These are phyloP conservation scores for Ptychoptera contaminata DNA, from an alignment of 2,888 invertebrate genomes.

Conservation along the genomic window DNA sequence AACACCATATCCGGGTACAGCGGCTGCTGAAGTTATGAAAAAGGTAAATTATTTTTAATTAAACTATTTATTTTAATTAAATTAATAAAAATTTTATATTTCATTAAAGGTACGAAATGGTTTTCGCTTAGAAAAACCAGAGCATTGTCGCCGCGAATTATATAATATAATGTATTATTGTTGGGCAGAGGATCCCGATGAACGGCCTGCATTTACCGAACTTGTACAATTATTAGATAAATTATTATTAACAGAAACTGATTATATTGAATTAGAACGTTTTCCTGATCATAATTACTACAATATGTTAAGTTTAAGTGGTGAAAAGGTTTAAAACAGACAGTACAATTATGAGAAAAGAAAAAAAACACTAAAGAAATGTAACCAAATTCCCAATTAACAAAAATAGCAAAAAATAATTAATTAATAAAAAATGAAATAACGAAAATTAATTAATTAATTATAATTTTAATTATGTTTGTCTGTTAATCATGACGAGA, in stretches of 20 bases:
- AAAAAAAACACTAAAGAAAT: too few species aligned
- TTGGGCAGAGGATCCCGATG: conserved; percentile 76
- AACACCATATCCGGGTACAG: conserved; percentile 86
- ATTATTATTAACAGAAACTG: conserved; percentile 74
- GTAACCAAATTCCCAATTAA: too few species aligned
- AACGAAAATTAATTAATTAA: too few species aligned
- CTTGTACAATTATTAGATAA: conserved; percentile 67
- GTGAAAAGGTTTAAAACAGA: conserved; percentile 49
- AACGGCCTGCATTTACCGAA: conserved; percentile 71
- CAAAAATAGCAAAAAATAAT: too few species aligned
- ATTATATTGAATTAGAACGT: conserved; percentile 81
- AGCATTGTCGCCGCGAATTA: conserved; percentile 80
- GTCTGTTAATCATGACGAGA: too few species aligned
- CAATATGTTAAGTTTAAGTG: conserved; percentile 70
- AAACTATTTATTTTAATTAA: not conserved
- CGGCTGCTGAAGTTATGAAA: conserved; percentile 80
- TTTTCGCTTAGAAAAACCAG: conserved; percentile 79
- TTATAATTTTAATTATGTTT: too few species aligned
- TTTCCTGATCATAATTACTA: conserved; percentile 90
- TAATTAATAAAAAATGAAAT: too few species aligned
- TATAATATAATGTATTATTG: conserved; percentile 94
- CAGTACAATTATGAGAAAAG: too few species aligned
- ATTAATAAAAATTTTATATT: conserved; percentile 6
- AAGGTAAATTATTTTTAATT: conserved; percentile 39
- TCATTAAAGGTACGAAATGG: conserved; percentile 65